phyloP scores from a whole-genome alignment of 2,797 vertebrate genomes.

The Crypturellus tataupa region DNA sequence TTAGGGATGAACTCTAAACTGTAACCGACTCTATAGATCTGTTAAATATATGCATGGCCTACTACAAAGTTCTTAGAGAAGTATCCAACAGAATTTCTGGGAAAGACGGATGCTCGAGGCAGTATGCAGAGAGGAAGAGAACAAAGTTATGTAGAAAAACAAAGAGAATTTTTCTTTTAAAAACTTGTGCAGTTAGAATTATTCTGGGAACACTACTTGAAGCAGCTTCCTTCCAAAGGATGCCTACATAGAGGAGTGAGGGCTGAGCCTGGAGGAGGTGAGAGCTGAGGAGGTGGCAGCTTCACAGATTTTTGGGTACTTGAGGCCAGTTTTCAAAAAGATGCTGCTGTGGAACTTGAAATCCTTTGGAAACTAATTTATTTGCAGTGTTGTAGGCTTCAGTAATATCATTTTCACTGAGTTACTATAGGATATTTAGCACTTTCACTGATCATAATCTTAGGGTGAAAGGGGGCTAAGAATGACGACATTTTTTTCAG shows the following conservation, averaged over 20 bases:
- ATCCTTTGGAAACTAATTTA: not conserved
- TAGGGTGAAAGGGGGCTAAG: not conserved
- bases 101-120: not conserved
- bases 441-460: constrained; percentile 29
- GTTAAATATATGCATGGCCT: not conserved
- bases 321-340: not conserved
- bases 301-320: not conserved
- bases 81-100: not conserved
- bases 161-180: not conserved
- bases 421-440: not conserved
- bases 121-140: not conserved
- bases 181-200: not conserved
- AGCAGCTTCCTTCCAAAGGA: not conserved
- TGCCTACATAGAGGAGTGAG: not conserved
- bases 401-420: not conserved
- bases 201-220: not conserved
- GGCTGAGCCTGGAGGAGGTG: not conserved
- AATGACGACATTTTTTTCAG: constrained; percentile 20
- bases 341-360: not conserved
- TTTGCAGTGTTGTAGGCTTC: not conserved
- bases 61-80: not conserved
- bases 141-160: not conserved
- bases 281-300: not conserved
- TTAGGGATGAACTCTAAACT: not conserved
- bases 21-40: rapidly evolving